phyloP scores from a whole-genome alignment of 2,888 invertebrate genomes.

The Coleophora flavipennella region DNA sequence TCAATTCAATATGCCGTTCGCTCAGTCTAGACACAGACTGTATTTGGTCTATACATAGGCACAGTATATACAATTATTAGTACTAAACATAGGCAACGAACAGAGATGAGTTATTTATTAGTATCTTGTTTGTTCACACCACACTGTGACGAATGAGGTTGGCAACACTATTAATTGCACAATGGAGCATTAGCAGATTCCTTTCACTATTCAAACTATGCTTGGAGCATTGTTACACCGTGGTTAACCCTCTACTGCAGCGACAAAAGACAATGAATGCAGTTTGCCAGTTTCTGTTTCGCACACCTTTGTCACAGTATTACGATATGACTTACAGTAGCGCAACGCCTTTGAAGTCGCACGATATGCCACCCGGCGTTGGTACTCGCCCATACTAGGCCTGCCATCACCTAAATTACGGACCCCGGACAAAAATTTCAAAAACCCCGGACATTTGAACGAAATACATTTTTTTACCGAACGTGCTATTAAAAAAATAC shows the following conservation, averaged over 20 bases:
- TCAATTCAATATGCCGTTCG: slow-evolving; percentile 16
- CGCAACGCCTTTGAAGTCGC: too few species aligned
- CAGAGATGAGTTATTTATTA: slow-evolving; percentile 20
- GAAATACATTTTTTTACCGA: too few species aligned
- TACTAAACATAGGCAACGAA: slow-evolving; percentile 9
- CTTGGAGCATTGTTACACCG: slow-evolving; percentile 23
- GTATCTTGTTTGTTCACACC: slow-evolving; percentile 33
- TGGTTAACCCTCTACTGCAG: slow-evolving; percentile 17
- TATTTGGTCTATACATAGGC: too few species aligned
- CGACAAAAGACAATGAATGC: slow-evolving; percentile 30
- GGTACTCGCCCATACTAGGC: too few species aligned
- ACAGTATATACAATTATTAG: too few species aligned
- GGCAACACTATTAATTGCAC: slow-evolving; percentile 47
- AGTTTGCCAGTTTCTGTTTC: slow-evolving; percentile 13
- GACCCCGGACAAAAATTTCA: too few species aligned
- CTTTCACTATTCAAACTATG: slow-evolving; percentile 37
- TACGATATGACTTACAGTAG: too few species aligned
- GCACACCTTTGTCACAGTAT: slow-evolving; percentile 14
- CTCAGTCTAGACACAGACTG: slow-evolving; percentile 31
- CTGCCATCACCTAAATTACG: too few species aligned
- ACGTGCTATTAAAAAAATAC: too few species aligned
- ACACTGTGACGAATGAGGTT: slow-evolving; percentile 42
- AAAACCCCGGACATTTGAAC: too few species aligned
- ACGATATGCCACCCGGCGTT: too few species aligned
- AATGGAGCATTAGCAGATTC: slow-evolving; percentile 39